Conservation (phyloP, 2,113 vertebrate species). For the Stomatorhinus ivindoensis region DNA sequence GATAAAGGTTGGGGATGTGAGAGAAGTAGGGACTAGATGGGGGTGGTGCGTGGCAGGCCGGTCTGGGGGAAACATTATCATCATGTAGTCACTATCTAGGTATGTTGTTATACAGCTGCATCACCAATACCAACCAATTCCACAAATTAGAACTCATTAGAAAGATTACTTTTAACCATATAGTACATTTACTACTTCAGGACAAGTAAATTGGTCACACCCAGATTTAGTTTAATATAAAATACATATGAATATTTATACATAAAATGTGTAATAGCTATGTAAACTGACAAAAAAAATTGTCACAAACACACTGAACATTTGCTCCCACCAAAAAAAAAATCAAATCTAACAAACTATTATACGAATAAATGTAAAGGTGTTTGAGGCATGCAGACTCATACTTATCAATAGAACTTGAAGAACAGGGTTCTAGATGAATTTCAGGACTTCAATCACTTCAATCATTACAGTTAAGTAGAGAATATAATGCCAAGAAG, state of each 20-base stretch:
- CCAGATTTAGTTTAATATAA: not conserved
- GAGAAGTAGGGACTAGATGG: not conserved
- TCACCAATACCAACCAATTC: not conserved
- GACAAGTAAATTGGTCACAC: not conserved
- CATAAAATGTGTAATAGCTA: not conserved
- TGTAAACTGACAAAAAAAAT: not conserved
- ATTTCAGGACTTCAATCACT: slow-evolving; percentile 22
- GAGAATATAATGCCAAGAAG: not conserved
- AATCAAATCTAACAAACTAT: not conserved
- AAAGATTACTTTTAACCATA: not conserved
- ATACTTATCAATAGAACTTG: not conserved
- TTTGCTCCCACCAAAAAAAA: not conserved
- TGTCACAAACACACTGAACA: not conserved
- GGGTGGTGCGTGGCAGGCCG: not conserved
- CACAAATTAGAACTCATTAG: slow-evolving; percentile 34
- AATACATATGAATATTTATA: not conserved
- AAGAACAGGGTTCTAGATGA: not conserved
- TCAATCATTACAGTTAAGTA: not conserved
- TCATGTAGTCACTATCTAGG: not conserved
- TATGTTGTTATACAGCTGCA: not conserved
- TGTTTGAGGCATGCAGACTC: not conserved
- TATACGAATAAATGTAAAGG: not conserved
- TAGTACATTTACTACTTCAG: not conserved
- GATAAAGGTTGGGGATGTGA: not conserved
- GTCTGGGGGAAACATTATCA: not conserved